Evolutionary conservation across 2,113 vertebrate genomes (phyloP).

Genomic region (Labeo rohita): DNA sequence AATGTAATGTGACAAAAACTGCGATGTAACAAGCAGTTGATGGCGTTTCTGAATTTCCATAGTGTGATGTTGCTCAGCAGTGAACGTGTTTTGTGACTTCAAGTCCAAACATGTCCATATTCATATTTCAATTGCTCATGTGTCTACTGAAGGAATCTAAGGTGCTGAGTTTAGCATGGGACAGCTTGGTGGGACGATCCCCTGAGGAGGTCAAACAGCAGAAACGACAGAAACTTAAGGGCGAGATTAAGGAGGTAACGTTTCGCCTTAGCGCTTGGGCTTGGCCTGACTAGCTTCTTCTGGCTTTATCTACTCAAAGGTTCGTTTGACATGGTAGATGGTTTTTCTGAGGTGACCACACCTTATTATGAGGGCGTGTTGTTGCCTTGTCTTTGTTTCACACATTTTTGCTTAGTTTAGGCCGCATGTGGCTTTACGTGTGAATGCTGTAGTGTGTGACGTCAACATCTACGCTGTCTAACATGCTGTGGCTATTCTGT

Average conservation of each 20-base stretch:
- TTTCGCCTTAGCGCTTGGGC: slow-evolving; percentile 13
- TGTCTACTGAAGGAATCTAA: slow-evolving; percentile 61
- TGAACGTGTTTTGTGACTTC: not conserved
- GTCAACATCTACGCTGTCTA: not conserved
- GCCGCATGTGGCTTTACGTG: not conserved
- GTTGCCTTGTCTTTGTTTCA: not conserved
- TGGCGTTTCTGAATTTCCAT: not conserved
- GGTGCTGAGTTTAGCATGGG: slow-evolving; percentile 64
- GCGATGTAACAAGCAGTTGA: not conserved
- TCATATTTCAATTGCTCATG: slow-evolving; percentile 45
- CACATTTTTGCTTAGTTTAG: not conserved
- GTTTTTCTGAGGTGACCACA: not conserved
- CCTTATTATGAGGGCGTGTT: not conserved
- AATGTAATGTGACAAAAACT: not conserved
- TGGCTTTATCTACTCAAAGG: slow-evolving; percentile 19
- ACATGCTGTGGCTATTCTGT: not conserved
- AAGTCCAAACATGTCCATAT: not conserved
- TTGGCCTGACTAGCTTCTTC: slow-evolving; percentile 34
- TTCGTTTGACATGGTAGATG: slow-evolving; percentile 44
- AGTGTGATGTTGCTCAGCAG: not conserved
- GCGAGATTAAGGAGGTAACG: slow-evolving; percentile 66
- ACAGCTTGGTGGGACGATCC: slow-evolving; percentile 63
- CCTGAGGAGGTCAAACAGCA: slow-evolving; percentile 65
- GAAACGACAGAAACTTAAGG: slow-evolving; percentile 64
- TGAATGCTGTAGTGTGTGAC: slow-evolving; percentile 16